Conservation (phyloP, 2,113 vertebrate genomes). For the Sporophila hypoxantha region DNA sequence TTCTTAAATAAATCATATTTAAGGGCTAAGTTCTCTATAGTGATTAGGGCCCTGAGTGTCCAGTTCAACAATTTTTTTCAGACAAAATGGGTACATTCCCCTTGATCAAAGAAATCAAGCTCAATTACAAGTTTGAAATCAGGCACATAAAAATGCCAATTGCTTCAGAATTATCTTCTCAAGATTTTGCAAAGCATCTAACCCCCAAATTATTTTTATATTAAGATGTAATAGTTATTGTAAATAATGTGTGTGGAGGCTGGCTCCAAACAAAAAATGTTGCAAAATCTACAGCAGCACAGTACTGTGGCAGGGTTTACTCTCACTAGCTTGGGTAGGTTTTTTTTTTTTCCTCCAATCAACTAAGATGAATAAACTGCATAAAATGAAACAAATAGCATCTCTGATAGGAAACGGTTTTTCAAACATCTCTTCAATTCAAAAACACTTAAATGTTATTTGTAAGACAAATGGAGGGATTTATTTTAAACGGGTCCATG, state of each 20-base stretch:
- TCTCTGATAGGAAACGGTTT: background rate
- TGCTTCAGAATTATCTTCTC: background rate
- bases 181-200: background rate
- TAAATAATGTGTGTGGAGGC: background rate
- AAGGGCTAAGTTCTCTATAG: background rate
- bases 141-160: background rate
- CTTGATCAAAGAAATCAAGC: background rate
- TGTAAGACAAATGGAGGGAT: slow-evolving; percentile 15
- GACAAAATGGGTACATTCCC: background rate
- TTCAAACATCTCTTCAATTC: slow-evolving; percentile 41
- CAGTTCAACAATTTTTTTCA: background rate
- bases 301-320: background rate
- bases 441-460: slow-evolving; percentile 33
- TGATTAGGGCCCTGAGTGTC: background rate
- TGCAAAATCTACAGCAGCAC: background rate
- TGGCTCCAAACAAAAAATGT: background rate
- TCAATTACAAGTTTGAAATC: background rate
- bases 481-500: slow-evolving; percentile 28
- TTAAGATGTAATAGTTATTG: background rate
- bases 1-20: background rate
- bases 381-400: slow-evolving; percentile 45
- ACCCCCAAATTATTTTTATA: background rate
- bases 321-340: background rate
- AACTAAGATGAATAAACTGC: slow-evolving; percentile 36
- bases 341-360: slow-evolving; percentile 1